Percentiles rank a stretch among this genome's conserved stretches.
Evolutionary conservation across 2,888 invertebrate genomes (phyloP).

Genomic region (Idaea straminata): DNA sequence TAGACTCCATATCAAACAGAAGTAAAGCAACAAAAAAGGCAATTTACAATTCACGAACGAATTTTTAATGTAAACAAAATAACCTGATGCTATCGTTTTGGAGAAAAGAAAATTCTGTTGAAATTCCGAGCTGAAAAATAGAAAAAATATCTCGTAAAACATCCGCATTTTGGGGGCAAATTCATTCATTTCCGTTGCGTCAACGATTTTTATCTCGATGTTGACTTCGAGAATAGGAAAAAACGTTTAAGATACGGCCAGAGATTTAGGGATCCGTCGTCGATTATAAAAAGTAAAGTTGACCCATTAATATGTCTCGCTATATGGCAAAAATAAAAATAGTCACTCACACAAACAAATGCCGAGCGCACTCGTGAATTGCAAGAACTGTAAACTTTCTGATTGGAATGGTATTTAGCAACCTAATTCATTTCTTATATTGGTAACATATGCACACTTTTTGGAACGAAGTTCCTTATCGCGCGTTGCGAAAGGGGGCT

Average conservation of each 20-base stretch:
- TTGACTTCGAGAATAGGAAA: constrained; percentile 26
- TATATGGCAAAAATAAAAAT: no score
- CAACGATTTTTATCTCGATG: constrained; percentile 28
- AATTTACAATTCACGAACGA: background rate
- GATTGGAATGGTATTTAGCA: no score
- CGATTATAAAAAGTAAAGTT: background rate
- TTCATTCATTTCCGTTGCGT: constrained; percentile 44
- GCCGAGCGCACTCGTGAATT: no score
- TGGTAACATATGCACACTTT: no score
- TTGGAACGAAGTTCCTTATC: no score
- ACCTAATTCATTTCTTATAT: no score
- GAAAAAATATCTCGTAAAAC: constrained; percentile 25
- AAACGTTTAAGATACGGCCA: constrained; percentile 28
- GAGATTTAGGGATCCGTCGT: constrained; percentile 15
- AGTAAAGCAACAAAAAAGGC: background rate
- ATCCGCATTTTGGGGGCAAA: constrained; percentile 27
- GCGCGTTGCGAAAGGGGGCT: no score
- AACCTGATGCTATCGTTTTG: constrained; percentile 5
- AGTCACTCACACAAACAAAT: no score
- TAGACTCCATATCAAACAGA: background rate
- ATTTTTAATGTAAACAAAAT: background rate
- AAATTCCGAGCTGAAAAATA: constrained; percentile 11
- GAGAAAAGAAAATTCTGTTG: constrained; percentile 8
- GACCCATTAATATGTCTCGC: background rate
- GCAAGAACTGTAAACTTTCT: no score